Evolutionary conservation across 2,888 invertebrate species (phyloP).

Genomic region (Caenorhabditis parvicauda): DNA sequence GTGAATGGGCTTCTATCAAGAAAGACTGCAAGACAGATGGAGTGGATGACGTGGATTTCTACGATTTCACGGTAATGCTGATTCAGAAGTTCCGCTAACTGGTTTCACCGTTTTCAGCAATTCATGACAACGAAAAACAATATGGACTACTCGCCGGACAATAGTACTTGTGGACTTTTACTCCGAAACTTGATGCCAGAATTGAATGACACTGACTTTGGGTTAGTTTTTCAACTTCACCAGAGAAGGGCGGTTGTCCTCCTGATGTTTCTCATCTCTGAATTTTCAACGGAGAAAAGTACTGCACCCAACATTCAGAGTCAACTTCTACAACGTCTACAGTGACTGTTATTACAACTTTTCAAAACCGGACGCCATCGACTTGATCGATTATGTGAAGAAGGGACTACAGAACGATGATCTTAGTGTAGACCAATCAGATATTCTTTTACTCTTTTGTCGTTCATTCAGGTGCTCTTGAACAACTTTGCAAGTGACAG

Average conservation of each 20-base stretch:
- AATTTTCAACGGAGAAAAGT: slow-evolving; percentile 3
- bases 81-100: background rate
- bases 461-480: slow-evolving; percentile 7
- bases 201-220: slow-evolving; percentile 5
- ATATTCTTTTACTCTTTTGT: background rate
- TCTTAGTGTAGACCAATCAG: slow-evolving; percentile 2
- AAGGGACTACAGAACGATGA: slow-evolving; percentile 12
- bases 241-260: no score
- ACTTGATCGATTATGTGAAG: slow-evolving; percentile 13
- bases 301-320: no score
- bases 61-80: slow-evolving; percentile 18
- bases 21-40: slow-evolving; percentile 18
- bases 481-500: slow-evolving; percentile 24
- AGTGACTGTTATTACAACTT: slow-evolving; percentile 32
- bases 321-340: slow-evolving; percentile 31
- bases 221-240: slow-evolving; percentile 13
- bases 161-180: slow-evolving; percentile 36
- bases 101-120: slow-evolving; percentile 11
- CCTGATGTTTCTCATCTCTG: no score
- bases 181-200: slow-evolving; percentile 25
- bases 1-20: slow-evolving; percentile 33
- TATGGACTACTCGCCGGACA: slow-evolving; percentile 30
- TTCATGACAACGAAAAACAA: slow-evolving; percentile 23
- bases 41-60: slow-evolving; percentile 20
- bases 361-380: slow-evolving; percentile 10